Evolutionary conservation across 1,140 invertebrate species (phyloP).

Genomic region (Frieseomelitta varia): DNA sequence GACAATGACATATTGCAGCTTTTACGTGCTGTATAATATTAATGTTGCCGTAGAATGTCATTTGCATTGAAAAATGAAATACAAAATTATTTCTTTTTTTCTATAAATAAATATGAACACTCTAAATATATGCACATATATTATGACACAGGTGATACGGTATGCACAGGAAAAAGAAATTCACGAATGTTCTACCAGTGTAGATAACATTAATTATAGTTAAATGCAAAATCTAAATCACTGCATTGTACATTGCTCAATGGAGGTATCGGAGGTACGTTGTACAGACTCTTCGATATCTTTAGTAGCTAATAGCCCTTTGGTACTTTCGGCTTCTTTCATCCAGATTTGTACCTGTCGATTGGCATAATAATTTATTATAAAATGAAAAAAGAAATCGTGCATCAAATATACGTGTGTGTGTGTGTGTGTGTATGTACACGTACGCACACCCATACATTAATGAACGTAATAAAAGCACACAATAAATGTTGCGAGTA

Average conservation of each 20-base stretch:
- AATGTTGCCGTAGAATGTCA: not conserved
- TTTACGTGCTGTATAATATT: not conserved
- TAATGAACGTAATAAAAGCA: not conserved
- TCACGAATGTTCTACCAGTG: not conserved
- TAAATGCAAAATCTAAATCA: conserved; percentile 47
- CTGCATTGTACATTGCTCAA: conserved; percentile 75
- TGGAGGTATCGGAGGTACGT: conserved; percentile 54
- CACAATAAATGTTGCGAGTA: not conserved
- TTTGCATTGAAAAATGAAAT: conserved; percentile 5
- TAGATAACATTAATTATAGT: conserved; percentile 2
- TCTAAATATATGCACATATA: conserved; percentile 16
- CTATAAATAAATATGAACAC: conserved; percentile 5
- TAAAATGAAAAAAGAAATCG: not conserved
- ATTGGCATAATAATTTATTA: conserved; percentile 11
- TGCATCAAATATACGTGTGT: not conserved
- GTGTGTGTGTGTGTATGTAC: too few species aligned
- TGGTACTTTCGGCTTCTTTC: conserved; percentile 84
- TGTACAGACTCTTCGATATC: conserved; percentile 67
- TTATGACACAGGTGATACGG: not conserved
- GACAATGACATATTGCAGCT: not conserved
- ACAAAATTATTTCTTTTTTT: conserved; percentile 36
- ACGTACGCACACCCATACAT: too few species aligned
- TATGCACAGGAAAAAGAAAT: not conserved
- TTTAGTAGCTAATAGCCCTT: conserved; percentile 80
- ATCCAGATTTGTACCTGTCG: conserved; percentile 83